phyloP scores from a whole-genome alignment of 2,888 invertebrate species.

The Thecophora atra region DNA sequence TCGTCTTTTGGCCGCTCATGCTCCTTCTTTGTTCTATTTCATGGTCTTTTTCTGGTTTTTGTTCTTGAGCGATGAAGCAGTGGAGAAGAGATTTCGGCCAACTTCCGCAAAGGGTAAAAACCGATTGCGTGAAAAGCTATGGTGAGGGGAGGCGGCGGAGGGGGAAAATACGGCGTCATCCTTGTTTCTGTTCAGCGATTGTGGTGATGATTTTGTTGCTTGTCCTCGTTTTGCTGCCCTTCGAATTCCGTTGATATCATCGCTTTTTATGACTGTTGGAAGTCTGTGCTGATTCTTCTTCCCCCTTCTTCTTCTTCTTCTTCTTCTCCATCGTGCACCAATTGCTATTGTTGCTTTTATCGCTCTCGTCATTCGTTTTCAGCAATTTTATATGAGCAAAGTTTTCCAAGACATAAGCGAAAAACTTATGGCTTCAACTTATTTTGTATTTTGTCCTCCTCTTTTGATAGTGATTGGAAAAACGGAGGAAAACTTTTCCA shows the following conservation, averaged over 20 bases:
- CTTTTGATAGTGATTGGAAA: neutral
- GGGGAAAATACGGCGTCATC: no score
- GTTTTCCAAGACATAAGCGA: constrained; percentile 22
- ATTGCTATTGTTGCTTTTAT: neutral
- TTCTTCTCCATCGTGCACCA: neutral
- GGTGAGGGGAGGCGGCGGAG: no score
- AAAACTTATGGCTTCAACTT: neutral
- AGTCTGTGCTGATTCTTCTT: constrained; percentile 30
- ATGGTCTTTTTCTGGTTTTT: no score
- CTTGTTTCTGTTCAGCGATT: no score
- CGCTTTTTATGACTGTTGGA: constrained; percentile 24
- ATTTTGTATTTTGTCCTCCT: neutral
- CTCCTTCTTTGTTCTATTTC: constrained; percentile 4
- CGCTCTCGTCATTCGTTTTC: neutral
- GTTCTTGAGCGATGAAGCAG: no score
- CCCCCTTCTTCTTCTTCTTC: neutral
- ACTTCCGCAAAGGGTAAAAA: no score
- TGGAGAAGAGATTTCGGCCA: no score
- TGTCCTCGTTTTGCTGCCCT: neutral
- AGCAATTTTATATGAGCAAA: constrained; percentile 34
- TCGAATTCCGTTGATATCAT: constrained; percentile 25
- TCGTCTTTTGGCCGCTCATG: neutral
- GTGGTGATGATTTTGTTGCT: no score
- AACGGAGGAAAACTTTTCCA: no score
- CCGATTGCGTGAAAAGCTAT: no score